Base-by-base conservation (phyloP, 1,140 invertebrate genomes). In the Epicauta chinensis region DNA sequence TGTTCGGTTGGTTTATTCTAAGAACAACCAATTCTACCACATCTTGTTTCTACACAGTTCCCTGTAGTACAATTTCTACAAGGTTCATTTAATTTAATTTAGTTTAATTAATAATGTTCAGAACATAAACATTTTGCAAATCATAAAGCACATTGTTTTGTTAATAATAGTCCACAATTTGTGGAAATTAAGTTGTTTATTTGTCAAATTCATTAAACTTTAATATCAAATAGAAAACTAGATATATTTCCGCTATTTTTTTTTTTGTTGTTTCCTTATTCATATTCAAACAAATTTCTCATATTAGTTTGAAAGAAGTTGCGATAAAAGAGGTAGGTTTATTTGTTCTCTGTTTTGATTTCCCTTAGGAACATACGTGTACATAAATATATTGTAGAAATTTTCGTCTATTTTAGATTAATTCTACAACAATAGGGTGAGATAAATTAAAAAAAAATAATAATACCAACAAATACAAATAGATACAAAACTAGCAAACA, bases 251-350 rank as follows among this genome's bases (percentile, higher is more conserved):
- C 23, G 4, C 4, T 23, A 23, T 23, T 3, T 23, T 23, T 23
- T 23, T 23, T 23, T 23, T 7, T 5, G 7, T 7, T 23, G 4
- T 23, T 7, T 23, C 23, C 23, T 7, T 23, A 7, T 23, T 5
- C 23, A 52, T 52, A 56, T 59, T 59, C 57, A 56, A 59, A 59
- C 52, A 53, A 56, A 44, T 50, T 55, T 49, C 56, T 55, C 57
- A 56, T 49, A 59, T 59, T 59, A 59, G 57, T 53, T 53, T 14
- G 23, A 44, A 56, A 55, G 55, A 60, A 60, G 54, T 60, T 60
- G 54, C 56, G 54, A 60, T 60, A 60, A 60, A 55, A 56, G 58
- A 56, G 58, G 56, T 60, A 49, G 50, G 58, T 56, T 60, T 56
- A 53, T 60, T 56, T 51, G 54, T 41, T 38, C 52, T 49, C 50